Conservation (phyloP, 2,113 vertebrate genomes). For the Tringa solitaria region DNA sequence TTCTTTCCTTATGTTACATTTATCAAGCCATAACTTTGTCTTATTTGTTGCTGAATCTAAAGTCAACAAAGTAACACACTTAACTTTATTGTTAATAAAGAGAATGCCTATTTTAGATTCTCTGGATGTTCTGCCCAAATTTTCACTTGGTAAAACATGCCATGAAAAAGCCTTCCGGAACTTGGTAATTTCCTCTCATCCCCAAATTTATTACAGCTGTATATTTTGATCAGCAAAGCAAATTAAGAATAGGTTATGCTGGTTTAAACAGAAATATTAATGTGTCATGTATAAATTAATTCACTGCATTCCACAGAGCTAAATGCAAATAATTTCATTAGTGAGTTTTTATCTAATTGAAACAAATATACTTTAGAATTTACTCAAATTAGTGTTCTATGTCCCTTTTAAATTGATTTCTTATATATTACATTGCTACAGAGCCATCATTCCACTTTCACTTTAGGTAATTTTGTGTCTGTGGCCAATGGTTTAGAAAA, state of each 20-base stretch:
- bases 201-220: neutral
- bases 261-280: conserved; percentile 47
- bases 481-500: conserved; percentile 47
- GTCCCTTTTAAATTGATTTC: neutral
- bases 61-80: neutral
- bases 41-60: neutral
- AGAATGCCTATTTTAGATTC: neutral
- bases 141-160: neutral
- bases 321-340: conserved; percentile 8
- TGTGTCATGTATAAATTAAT: conserved; percentile 12
- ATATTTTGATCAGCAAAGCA: conserved; percentile 27
- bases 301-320: neutral
- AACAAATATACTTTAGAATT: neutral
- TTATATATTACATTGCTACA: neutral
- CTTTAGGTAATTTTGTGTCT: conserved; percentile 19
- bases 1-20: neutral
- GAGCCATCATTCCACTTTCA: neutral
- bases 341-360: neutral
- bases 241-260: conserved; percentile 10
- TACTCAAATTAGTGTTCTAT: neutral
- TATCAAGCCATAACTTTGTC: neutral
- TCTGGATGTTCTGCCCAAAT: neutral
- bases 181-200: neutral
- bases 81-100: neutral
- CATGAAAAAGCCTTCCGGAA: conserved; percentile 19